phyloP scores from a whole-genome alignment of 2,797 vertebrate genomes.

The Varecia variegata region DNA sequence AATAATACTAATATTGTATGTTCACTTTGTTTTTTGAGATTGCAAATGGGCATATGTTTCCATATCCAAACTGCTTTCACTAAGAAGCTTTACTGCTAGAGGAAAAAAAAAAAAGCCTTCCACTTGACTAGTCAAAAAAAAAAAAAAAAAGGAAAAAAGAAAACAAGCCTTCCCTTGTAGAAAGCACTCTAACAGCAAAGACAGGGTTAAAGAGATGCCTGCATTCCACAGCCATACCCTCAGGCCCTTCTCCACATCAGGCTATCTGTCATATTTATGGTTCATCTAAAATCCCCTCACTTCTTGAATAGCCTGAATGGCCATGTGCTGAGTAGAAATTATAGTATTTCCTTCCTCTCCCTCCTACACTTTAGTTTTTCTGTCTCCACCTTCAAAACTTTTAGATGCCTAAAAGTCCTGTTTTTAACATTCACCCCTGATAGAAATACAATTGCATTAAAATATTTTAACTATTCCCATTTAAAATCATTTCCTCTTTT shows the following conservation, averaged over 20 bases:
- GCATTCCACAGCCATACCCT: background rate
- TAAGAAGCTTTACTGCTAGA: background rate
- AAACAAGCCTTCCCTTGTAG: background rate
- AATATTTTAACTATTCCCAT: background rate
- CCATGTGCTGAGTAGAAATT: background rate
- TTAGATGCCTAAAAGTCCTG: background rate
- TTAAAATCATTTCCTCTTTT: constrained; percentile 36
- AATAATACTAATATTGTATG: background rate
- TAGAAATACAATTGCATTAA: background rate
- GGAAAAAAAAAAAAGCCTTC: background rate
- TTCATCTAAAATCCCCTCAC: background rate
- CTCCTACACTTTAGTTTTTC: background rate
- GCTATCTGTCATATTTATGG: background rate
- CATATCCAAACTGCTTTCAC: background rate
- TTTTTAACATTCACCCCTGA: background rate
- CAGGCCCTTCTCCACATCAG: background rate
- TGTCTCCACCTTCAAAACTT: background rate
- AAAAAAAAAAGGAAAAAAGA: background rate
- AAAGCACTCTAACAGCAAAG: background rate
- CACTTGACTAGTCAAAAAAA: too few relatives aligned
- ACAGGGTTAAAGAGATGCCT: background rate
- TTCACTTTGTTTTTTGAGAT: background rate
- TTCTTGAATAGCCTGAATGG: background rate
- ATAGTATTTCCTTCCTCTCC: background rate
- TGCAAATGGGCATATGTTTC: background rate